Conservation (phyloP, 64 coral and sea anemone genomes). For the Porites australiensis region DNA sequence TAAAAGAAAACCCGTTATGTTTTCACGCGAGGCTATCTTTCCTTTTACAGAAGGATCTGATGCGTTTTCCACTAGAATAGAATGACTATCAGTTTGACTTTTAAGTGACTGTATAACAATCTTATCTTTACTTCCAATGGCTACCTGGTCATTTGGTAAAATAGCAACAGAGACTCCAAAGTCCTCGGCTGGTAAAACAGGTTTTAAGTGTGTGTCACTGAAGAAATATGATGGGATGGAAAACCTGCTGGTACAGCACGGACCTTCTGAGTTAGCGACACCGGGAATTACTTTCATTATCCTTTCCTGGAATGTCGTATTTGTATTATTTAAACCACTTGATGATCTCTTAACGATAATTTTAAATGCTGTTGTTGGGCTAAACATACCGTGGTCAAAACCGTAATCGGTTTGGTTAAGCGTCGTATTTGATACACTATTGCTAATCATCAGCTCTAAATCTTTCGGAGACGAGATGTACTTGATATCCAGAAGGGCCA, state of each 20-base stretch:
- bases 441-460: slow-evolving; percentile 20
- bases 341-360: slow-evolving; percentile 35
- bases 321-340: slow-evolving; percentile 46
- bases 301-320: slow-evolving; percentile 34
- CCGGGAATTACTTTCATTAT: slow-evolving; percentile 73
- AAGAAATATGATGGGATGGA: neutral
- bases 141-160: slow-evolving; percentile 11
- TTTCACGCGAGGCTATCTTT: neutral
- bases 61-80: neutral
- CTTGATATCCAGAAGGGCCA: slow-evolving; percentile 38
- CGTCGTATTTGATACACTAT: neutral
- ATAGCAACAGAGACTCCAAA: slow-evolving; percentile 44
- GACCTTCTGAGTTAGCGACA: slow-evolving; percentile 50
- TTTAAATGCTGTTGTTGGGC: slow-evolving; percentile 48
- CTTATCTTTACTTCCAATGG: slow-evolving; percentile 18
- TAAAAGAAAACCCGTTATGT: neutral
- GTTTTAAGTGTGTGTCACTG: slow-evolving; percentile 57
- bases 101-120: slow-evolving; percentile 30
- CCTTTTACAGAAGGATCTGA: slow-evolving; percentile 4
- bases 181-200: neutral
- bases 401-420: neutral
- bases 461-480: slow-evolving; percentile 75
- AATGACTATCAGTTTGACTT: neutral
- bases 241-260: slow-evolving; percentile 35
- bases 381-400: slow-evolving; percentile 28